Evolutionary conservation across 2,888 invertebrate genomes (phyloP).

Genomic region (Itoplectis maculator): DNA sequence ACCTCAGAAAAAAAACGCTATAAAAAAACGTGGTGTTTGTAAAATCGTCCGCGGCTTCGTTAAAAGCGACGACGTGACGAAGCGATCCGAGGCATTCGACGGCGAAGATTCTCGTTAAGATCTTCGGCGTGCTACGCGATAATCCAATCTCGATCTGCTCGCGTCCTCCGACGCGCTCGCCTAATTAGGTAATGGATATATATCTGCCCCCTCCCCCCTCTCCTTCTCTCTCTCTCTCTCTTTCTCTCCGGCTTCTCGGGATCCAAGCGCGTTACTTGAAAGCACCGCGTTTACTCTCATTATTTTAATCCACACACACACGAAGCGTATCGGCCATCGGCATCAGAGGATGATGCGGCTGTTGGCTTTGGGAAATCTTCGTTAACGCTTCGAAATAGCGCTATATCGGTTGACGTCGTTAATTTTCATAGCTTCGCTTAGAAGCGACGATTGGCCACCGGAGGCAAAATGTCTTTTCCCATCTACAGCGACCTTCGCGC

Average conservation of each 20-base stretch:
- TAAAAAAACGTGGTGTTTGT: constrained; percentile 56
- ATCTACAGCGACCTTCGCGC: no score
- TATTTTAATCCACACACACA: constrained; percentile 35
- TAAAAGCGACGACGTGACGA: constrained; percentile 37
- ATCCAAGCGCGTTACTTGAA: constrained; percentile 46
- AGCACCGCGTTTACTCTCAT: constrained; percentile 53
- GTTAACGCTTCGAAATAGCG: constrained; percentile 40
- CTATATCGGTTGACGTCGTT: constrained; percentile 14
- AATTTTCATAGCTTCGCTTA: constrained; percentile 19
- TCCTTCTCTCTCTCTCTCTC: constrained; percentile 3
- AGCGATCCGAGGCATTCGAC: constrained; percentile 36
- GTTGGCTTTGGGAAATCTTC: constrained; percentile 15
- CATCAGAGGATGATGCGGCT: neutral
- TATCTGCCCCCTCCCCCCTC: constrained; percentile 23
- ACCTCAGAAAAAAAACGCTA: neutral
- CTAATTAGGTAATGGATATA: constrained; percentile 64
- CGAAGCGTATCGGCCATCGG: neutral
- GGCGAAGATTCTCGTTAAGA: constrained; percentile 65
- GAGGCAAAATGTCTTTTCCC: no score
- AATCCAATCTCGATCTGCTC: constrained; percentile 61
- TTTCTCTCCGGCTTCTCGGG: no score
- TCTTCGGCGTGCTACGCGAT: constrained; percentile 61
- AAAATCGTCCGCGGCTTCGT: constrained; percentile 48
- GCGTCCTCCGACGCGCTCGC: constrained; percentile 61
- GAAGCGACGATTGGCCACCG: no score